These are phyloP conservation scores for Uloborus plumipes DNA, from an alignment of 2,888 invertebrate species.

Conservation along the genomic window DNA sequence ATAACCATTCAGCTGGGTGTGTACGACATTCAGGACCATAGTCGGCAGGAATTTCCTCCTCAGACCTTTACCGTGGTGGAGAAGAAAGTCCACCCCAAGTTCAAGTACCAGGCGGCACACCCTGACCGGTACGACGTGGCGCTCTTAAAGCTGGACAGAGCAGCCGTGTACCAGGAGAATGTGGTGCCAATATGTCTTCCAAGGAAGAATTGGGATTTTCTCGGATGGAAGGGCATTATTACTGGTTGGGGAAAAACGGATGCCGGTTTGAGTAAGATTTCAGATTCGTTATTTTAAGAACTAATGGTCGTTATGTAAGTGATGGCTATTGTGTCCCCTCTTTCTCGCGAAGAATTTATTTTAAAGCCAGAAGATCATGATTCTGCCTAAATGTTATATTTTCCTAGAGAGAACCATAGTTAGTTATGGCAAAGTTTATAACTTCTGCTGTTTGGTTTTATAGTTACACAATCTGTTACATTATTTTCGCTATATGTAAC, in stretches of 20 bases:
- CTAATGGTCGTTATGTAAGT: neutral
- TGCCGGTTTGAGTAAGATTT: conserved; percentile 71
- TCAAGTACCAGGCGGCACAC: conserved; percentile 85
- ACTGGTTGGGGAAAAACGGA: conserved; percentile 90
- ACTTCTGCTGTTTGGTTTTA: too few species aligned
- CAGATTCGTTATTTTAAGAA: neutral
- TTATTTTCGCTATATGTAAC: too few species aligned
- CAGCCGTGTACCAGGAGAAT: conserved; percentile 78
- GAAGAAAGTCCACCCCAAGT: conserved; percentile 84
- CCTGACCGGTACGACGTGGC: conserved; percentile 85
- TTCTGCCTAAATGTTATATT: too few species aligned
- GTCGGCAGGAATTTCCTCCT: conserved; percentile 77
- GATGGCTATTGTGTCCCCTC: too few species aligned
- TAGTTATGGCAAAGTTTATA: too few species aligned
- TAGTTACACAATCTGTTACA: too few species aligned
- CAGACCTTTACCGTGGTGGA: conserved; percentile 80
- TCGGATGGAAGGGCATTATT: conserved; percentile 78
- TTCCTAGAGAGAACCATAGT: too few species aligned
- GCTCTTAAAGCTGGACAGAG: conserved; percentile 79
- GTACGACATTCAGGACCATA: conserved; percentile 82
- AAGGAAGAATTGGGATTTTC: conserved; percentile 70
- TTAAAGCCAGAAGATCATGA: too few species aligned
- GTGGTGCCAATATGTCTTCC: conserved; percentile 87
- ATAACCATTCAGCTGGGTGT: conserved; percentile 85
- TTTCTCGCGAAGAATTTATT: too few species aligned